These are phyloP conservation scores for Sebastes taczanowskii DNA, from an alignment of 2,797 vertebrate genomes.

Conservation along the genomic window DNA sequence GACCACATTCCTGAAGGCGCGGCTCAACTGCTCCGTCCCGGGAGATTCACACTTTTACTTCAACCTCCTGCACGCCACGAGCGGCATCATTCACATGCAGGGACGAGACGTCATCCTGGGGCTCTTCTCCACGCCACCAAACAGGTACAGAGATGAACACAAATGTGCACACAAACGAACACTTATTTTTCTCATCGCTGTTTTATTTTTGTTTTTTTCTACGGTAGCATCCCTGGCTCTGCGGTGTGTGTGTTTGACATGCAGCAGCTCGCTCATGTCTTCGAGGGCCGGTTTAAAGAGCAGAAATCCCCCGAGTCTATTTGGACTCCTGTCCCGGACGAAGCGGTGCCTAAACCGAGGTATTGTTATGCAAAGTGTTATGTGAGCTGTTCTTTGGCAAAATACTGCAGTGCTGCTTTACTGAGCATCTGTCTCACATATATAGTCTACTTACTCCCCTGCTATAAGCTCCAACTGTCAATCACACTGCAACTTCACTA, in stretches of 20 bases:
- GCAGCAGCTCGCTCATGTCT: conserved; percentile 91
- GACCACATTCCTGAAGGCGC: conserved; percentile 96
- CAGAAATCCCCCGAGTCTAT: conserved; percentile 97
- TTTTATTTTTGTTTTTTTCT: background rate
- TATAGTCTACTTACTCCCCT: conserved; percentile 16
- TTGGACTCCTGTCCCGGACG: conserved; percentile 95
- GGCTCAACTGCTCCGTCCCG: conserved; percentile 96
- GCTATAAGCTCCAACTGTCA: conserved; percentile 52
- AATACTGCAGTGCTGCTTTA: conserved; percentile 51
- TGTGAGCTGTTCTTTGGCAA: conserved; percentile 26
- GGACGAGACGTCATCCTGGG: conserved; percentile 92
- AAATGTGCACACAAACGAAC: background rate
- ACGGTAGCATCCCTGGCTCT: conserved; percentile 91
- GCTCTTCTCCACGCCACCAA: conserved; percentile 93
- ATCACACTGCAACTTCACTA: conserved; percentile 29
- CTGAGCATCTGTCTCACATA: conserved; percentile 50
- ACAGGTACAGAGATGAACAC: conserved; percentile 83
- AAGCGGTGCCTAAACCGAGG: conserved; percentile 93
- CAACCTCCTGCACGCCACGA: conserved; percentile 94
- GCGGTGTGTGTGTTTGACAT: conserved; percentile 98
- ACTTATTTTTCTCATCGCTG: background rate
- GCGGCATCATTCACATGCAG: conserved; percentile 88
- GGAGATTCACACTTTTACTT: conserved; percentile 98
- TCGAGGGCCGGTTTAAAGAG: conserved; percentile 95
- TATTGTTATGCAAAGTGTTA: conserved; percentile 69